Conservation (phyloP, 2,888 invertebrate species). For the Troides aeacus region DNA sequence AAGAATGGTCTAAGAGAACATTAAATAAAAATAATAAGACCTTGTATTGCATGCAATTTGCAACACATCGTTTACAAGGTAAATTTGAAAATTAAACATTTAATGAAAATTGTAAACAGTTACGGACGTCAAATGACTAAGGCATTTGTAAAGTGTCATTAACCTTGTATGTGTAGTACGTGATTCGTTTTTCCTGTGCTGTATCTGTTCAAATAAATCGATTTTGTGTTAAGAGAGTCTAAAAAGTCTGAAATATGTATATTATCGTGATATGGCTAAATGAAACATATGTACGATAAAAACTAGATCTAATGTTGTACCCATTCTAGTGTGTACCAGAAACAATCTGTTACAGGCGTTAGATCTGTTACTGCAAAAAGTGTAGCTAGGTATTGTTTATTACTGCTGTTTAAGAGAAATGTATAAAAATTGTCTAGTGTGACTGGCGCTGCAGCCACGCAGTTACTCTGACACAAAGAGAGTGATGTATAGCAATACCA, state of each 20-base stretch:
- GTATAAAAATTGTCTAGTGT: too few relatives aligned
- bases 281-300: too few relatives aligned
- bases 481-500: too few relatives aligned
- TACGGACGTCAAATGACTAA: constrained; percentile 5
- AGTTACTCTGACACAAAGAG: too few relatives aligned
- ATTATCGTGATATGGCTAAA: background rate
- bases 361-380: too few relatives aligned
- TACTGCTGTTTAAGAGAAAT: too few relatives aligned
- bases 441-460: too few relatives aligned
- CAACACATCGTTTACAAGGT: constrained; percentile 10
- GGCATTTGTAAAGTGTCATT: constrained; percentile 23
- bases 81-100: constrained; percentile 14
- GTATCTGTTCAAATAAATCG: constrained; percentile 1
- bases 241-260: background rate
- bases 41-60: constrained; percentile 5
- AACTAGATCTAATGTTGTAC: too few relatives aligned
- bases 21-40: constrained; percentile 13
- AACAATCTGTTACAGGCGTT: too few relatives aligned
- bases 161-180: constrained; percentile 10
- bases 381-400: too few relatives aligned
- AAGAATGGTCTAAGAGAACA: background rate
- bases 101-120: constrained; percentile 21
- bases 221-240: background rate
- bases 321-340: too few relatives aligned
- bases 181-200: constrained; percentile 7